These are phyloP conservation scores for Sylvilagus bachmani DNA, from an alignment of 2,113 vertebrate genomes.

Conservation along the genomic window DNA sequence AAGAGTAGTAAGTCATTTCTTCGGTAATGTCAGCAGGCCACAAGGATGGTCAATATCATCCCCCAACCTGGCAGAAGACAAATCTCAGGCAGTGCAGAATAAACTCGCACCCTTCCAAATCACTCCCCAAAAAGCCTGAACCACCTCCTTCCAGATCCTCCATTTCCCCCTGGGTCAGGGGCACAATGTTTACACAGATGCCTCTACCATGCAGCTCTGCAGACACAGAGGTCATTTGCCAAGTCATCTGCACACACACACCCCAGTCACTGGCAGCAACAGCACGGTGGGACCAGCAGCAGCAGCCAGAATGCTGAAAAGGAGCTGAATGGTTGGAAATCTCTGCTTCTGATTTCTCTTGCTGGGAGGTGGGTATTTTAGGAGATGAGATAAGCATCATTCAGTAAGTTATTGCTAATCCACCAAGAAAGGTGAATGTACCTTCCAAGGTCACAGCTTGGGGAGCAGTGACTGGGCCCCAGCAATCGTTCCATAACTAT, in stretches of 20 bases:
- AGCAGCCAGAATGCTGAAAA: background rate
- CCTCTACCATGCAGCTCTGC: background rate
- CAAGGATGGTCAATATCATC: background rate
- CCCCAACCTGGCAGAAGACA: background rate
- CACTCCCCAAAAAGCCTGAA: background rate
- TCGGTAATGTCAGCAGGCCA: background rate
- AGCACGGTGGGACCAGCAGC: background rate
- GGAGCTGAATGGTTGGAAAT: background rate
- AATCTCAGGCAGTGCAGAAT: background rate
- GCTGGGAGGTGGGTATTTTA: background rate
- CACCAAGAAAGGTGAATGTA: background rate
- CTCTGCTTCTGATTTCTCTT: background rate
- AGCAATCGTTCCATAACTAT: background rate
- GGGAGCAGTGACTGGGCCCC: background rate
- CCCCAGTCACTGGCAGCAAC: background rate
- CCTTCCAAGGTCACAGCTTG: background rate
- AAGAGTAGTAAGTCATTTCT: background rate
- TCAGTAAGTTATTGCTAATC: background rate
- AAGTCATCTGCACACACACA: background rate
- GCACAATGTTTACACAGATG: background rate
- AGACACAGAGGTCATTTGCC: background rate
- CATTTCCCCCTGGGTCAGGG: too few species aligned
- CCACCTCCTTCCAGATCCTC: background rate
- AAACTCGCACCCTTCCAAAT: background rate
- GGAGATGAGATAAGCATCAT: background rate